Conservation (phyloP, 2,113 vertebrate species). For the Daubentonia madagascariensis region DNA sequence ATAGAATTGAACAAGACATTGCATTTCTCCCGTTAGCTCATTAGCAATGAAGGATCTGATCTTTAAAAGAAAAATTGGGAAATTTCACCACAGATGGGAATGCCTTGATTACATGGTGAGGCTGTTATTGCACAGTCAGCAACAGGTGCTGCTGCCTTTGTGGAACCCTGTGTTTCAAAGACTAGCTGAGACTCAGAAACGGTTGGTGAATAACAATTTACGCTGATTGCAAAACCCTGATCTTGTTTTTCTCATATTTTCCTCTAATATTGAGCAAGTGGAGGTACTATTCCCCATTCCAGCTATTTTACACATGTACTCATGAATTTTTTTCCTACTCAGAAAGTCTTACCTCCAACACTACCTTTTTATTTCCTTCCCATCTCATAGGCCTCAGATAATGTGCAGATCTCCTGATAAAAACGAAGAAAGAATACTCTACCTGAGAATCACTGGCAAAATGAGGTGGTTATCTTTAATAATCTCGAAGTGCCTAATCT, state of each 20-base stretch:
- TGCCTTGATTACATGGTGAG: constrained; percentile 67
- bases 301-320: neutral
- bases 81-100: constrained; percentile 71
- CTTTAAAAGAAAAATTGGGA: constrained; percentile 62
- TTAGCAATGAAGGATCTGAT: constrained; percentile 61
- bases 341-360: neutral
- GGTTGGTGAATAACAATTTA: constrained; percentile 58
- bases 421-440: neutral
- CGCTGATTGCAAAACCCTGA: constrained; percentile 70
- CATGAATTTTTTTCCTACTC: neutral
- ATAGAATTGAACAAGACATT: neutral
- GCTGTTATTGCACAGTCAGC: constrained; percentile 70
- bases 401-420: neutral
- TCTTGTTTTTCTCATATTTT: constrained; percentile 46
- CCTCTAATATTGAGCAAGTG: constrained; percentile 11
- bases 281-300: neutral
- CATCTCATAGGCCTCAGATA: neutral
- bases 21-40: constrained; percentile 48
- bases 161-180: constrained; percentile 17
- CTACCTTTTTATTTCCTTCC: neutral
- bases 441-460: neutral
- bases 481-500: neutral
- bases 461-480: neutral
- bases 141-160: constrained; percentile 64
- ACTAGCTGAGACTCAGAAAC: constrained; percentile 43